Evolutionary conservation across 1,140 invertebrate species (phyloP).

Genomic region (Ptiloglossa arizonensis): DNA sequence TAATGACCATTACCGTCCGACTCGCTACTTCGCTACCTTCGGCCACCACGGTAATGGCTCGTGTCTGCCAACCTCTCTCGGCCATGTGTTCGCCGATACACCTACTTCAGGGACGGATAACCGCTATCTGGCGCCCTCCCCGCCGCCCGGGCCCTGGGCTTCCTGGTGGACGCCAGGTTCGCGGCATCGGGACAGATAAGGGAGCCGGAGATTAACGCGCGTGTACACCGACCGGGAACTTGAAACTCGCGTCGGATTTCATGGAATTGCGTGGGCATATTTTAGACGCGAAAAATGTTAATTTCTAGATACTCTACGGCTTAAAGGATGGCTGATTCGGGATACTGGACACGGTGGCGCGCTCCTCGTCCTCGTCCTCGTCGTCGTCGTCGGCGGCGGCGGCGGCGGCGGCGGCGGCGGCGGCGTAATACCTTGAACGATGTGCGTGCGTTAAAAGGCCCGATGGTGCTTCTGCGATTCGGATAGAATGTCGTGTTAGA

Average conservation of each 20-base stretch:
- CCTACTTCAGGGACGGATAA: constrained; percentile 61
- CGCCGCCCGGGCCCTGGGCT: too few relatives aligned
- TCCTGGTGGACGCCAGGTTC: background rate
- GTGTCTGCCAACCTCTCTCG: constrained; percentile 69
- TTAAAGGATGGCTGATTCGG: constrained; percentile 5
- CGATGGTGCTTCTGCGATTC: too few relatives aligned
- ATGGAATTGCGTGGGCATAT: constrained; percentile 48
- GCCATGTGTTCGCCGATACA: constrained; percentile 56
- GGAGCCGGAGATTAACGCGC: constrained; percentile 38
- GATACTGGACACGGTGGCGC: background rate
- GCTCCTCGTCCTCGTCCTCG: too few relatives aligned
- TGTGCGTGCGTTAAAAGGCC: too few relatives aligned
- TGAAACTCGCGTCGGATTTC: constrained; percentile 47
- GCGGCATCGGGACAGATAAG: constrained; percentile 41
- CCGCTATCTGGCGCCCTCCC: constrained; percentile 48
- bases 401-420: too few relatives aligned
- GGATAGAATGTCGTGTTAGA: too few relatives aligned
- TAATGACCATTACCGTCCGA: constrained; percentile 81
- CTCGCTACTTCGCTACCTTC: constrained; percentile 76
- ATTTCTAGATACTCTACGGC: constrained; percentile 33
- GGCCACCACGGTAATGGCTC: constrained; percentile 76
- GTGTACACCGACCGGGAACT: constrained; percentile 29
- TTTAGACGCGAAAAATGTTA: constrained; percentile 35
- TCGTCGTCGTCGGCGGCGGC: too few relatives aligned
- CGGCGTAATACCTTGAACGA: too few relatives aligned